Percentiles rank a stretch among this genome's conserved stretches.
phyloP scores from a whole-genome alignment of 2,888 invertebrate genomes.

The Drosophila differens region DNA sequence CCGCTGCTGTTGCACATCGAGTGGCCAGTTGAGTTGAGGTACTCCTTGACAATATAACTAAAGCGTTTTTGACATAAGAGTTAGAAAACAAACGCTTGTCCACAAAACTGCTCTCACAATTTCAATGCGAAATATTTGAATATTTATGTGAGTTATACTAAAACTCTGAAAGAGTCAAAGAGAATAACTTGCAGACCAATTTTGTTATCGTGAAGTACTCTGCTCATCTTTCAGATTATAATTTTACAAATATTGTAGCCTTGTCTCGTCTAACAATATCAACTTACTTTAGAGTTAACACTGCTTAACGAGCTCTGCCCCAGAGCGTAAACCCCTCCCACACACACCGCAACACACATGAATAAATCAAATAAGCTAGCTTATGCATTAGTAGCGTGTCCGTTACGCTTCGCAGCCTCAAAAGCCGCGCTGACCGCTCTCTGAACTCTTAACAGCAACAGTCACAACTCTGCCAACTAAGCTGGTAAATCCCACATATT shows the following conservation, averaged over 20 bases:
- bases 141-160: background rate
- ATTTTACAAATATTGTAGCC: background rate
- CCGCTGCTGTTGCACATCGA: conserved; percentile 15
- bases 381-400: conserved; percentile 30
- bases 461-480: conserved; percentile 38
- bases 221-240: background rate
- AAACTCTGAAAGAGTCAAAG: background rate
- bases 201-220: background rate
- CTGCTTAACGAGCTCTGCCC: background rate
- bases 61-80: background rate
- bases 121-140: background rate
- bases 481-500: conserved; percentile 62
- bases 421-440: conserved; percentile 33
- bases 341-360: background rate
- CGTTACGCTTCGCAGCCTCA: conserved; percentile 27
- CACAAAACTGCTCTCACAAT: background rate
- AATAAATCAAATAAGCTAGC: conserved; percentile 42
- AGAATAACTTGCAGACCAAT: background rate
- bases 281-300: conserved; percentile 2
- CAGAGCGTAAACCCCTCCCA: background rate
- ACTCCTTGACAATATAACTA: conserved; percentile 2
- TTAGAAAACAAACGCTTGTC: background rate
- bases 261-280: background rate
- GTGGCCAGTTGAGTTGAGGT: conserved; percentile 4
- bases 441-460: conserved; percentile 28